Base-by-base conservation (phyloP, 1,140 invertebrate genomes). In the Oreohelix idahoensis region DNA sequence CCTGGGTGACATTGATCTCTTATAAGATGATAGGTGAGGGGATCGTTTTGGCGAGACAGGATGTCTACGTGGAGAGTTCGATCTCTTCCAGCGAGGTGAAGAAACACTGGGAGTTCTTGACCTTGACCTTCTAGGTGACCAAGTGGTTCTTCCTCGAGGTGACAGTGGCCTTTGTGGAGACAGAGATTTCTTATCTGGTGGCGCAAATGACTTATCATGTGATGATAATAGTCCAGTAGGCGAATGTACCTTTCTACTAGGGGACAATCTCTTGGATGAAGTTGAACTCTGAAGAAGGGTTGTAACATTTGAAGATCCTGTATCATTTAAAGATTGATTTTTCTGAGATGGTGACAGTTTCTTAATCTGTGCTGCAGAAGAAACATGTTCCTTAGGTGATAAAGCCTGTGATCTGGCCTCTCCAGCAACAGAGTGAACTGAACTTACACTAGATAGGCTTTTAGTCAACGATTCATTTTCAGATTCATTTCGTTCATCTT, bases 111-210 rank as follows among this genome's bases (percentile, higher is more conserved):
- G 63, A 66, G 63, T 32, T 66, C 29, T 66, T 66, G 63, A 66
- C 32, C 29, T 66, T 66, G 63, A 66, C 32, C 29, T 66, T 35
- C 63, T 66, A 29, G 63, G 63, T 29, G 63, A 66, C 63, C 63
- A 66, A 66, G 63, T 26, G 32, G 75, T 26, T 53, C 42, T 77
- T 15, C 26, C 13, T 51, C 8, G 49, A 53, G 75, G 35, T 51
- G 42, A 49, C 36, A 20, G 4, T 29, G 23, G 42, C 42, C 73
- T 13, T 35, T 32, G 20, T 29, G 75, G 75, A 53, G 75, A 78
- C 11, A 78, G 17, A 58, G 75, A 79, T 79, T 5, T 20, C n/a
- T 38, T 38, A 39, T 36, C 32, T 79, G 53, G 15, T 66, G 77
- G 58, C 36, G 45, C 2, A 73, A 20, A 26, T n/a, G 23, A 73